Evolutionary conservation across 2,888 invertebrate genomes (phyloP).

Genomic region (Melinopterus prodromus): DNA sequence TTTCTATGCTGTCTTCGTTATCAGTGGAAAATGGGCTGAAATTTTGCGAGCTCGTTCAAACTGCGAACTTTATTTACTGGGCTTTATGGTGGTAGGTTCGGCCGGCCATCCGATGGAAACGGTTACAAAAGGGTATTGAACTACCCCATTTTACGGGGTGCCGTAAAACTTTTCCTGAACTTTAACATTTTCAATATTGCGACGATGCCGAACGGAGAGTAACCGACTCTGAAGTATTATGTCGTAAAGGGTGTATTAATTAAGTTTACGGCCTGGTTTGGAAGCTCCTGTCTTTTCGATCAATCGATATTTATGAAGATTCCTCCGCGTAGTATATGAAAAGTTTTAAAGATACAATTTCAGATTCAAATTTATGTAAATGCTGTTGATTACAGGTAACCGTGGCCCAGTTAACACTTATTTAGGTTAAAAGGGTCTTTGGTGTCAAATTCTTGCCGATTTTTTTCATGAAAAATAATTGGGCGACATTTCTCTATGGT

Average conservation of each 20-base stretch:
- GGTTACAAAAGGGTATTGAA: slow-evolving; percentile 4
- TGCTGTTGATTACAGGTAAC: too few relatives aligned
- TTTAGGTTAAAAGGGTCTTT: too few relatives aligned
- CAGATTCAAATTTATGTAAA: too few relatives aligned
- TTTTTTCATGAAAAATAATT: too few relatives aligned
- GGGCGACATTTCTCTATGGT: too few relatives aligned
- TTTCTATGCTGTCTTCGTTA: neutral
- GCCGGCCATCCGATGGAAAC: neutral
- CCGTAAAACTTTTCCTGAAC: slow-evolving; percentile 4
- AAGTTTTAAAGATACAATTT: too few relatives aligned
- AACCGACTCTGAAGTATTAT: neutral
- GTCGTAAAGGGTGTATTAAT: slow-evolving; percentile 4
- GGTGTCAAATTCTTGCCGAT: too few relatives aligned
- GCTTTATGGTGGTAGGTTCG: neutral
- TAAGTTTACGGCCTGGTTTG: neutral
- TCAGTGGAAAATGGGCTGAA: neutral
- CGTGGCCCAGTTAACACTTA: too few relatives aligned
- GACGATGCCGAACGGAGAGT: neutral
- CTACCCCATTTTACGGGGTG: slow-evolving; percentile 4
- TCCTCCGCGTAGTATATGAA: neutral
- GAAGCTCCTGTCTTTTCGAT: neutral
- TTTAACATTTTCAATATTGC: slow-evolving; percentile 4
- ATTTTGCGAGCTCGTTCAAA: neutral
- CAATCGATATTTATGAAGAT: neutral
- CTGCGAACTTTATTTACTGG: slow-evolving; percentile 4